phyloP scores from a whole-genome alignment of 2,113 vertebrate species.

The Xerus inauris region DNA sequence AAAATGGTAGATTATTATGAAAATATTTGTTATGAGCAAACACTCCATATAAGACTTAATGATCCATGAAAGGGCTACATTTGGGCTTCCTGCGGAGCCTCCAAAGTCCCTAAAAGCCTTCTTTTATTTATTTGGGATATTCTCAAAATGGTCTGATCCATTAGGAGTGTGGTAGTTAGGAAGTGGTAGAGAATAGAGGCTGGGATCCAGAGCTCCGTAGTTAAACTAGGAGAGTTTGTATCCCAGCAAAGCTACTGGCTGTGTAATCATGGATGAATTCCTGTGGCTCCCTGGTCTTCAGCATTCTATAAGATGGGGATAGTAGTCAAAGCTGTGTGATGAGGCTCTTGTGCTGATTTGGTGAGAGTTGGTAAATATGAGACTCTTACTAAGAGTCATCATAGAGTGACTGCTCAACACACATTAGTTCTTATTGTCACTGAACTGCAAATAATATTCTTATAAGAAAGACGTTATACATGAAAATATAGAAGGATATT shows the following conservation, averaged over 20 bases:
- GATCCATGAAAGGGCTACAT: conserved; percentile 40
- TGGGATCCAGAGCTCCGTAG: background rate
- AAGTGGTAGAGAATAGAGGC: background rate
- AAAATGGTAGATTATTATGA: conserved; percentile 47
- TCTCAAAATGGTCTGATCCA: background rate
- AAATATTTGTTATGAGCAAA: conserved; percentile 59
- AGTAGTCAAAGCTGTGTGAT: background rate
- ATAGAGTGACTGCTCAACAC: background rate
- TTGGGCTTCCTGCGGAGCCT: background rate
- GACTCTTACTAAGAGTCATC: background rate
- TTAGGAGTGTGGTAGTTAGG: background rate
- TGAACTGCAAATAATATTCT: background rate
- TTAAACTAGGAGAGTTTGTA: background rate
- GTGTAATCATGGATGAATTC: background rate
- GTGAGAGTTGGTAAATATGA: background rate
- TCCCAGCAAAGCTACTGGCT: background rate
- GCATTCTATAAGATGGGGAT: background rate
- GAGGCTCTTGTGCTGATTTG: background rate
- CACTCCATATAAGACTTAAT: conserved; percentile 26
- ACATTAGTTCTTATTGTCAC: background rate
- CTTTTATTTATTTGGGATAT: background rate
- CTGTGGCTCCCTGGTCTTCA: background rate
- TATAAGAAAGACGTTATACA: background rate
- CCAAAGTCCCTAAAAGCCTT: background rate
- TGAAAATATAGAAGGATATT: background rate